Percentiles rank a stretch among this genome's conserved stretches.
These are phyloP conservation scores for Periophthalmus modestus DNA, from an alignment of 2,113 vertebrate species.

Conservation along the genomic window DNA sequence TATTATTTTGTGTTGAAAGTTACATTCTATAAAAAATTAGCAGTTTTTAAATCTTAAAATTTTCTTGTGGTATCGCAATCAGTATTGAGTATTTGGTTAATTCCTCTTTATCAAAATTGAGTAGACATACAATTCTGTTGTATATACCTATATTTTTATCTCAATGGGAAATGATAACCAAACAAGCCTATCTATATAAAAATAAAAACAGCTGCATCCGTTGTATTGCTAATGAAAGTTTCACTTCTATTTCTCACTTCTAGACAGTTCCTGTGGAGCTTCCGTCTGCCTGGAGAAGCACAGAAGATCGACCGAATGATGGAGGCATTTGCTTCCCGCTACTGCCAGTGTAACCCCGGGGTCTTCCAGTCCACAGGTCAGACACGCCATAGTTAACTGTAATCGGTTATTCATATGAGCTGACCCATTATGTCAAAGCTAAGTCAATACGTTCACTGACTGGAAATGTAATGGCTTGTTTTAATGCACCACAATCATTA, in stretches of 20 bases:
- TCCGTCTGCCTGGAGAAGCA: constrained; percentile 93
- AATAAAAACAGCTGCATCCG: background rate
- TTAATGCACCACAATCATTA: constrained; percentile 45
- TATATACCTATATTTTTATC: too few species aligned
- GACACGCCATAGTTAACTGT: constrained; percentile 30
- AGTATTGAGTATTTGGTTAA: too few species aligned
- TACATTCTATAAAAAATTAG: too few species aligned
- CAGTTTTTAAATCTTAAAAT: too few species aligned
- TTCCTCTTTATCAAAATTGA: too few species aligned
- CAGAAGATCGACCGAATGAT: constrained; percentile 99
- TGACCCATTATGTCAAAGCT: constrained; percentile 20
- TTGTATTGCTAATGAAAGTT: background rate
- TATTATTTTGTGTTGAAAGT: too few species aligned
- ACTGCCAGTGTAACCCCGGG: constrained; percentile 95
- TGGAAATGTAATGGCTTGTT: constrained; percentile 29
- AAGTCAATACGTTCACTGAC: constrained; percentile 16
- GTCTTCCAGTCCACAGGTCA: constrained; percentile 98
- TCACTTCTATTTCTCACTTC: background rate
- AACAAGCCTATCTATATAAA: background rate
- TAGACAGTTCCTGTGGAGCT: constrained; percentile 98
- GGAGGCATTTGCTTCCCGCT: constrained; percentile 95
- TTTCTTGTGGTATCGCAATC: too few species aligned
- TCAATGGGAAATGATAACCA: background rate
- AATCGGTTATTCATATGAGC: constrained; percentile 2
- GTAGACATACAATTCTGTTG: too few species aligned